Conservation (phyloP, 2,113 vertebrate species). For the Vireo altiloquus region DNA sequence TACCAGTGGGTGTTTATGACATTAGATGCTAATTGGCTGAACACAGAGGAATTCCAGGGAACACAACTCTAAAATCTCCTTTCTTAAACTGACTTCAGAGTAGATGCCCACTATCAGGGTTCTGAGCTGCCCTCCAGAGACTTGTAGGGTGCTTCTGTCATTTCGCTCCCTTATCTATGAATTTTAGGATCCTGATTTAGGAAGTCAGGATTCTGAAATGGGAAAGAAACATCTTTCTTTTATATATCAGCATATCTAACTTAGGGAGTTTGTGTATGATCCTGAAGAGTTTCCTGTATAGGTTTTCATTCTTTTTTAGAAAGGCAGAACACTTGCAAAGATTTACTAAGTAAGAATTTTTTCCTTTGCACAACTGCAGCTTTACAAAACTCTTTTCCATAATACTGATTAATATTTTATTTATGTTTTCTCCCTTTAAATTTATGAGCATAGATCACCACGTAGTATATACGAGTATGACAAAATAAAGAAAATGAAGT, state of each 20-base stretch:
- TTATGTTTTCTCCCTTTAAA: not conserved
- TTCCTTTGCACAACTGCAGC: not conserved
- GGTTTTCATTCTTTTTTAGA: not conserved
- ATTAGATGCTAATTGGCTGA: not conserved
- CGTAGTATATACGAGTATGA: not conserved
- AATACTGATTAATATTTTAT: not conserved
- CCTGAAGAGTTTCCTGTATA: not conserved
- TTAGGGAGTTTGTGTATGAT: not conserved
- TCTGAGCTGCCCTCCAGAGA: not conserved
- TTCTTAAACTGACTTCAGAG: not conserved
- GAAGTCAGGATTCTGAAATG: not conserved
- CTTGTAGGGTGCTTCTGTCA: not conserved
- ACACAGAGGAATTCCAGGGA: not conserved
- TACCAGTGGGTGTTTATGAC: not conserved
- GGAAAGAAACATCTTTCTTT: not conserved
- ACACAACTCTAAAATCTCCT: not conserved
- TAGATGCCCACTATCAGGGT: rapidly evolving
- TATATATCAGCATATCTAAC: not conserved
- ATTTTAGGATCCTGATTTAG: not conserved
- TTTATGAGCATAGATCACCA: not conserved
- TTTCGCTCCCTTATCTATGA: not conserved
- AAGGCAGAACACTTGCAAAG: not conserved
- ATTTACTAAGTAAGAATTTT: not conserved
- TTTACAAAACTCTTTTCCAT: not conserved
- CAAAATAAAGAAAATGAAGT: not conserved